phyloP scores from a whole-genome alignment of 2,113 vertebrate genomes.

The Vombatus ursinus region DNA sequence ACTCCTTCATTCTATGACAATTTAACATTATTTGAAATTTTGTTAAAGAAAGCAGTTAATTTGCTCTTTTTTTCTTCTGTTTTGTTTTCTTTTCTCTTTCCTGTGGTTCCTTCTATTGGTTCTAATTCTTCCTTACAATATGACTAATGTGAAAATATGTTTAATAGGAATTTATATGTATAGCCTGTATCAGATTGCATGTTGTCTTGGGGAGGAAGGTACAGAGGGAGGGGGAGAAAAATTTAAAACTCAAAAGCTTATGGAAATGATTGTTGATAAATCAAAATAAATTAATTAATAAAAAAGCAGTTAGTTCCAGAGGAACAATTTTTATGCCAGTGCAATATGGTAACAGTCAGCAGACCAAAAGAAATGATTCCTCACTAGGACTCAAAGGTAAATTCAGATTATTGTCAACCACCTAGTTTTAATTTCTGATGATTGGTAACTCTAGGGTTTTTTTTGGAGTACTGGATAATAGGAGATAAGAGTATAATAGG shows the following conservation, averaged over 20 bases:
- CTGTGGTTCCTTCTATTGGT: too few relatives aligned
- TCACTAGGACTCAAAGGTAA: neutral
- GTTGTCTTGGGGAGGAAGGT: too few relatives aligned
- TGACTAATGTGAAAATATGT: too few relatives aligned
- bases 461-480: neutral
- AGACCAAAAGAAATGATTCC: neutral
- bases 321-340: neutral
- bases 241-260: too few relatives aligned
- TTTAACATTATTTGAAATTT: neutral
- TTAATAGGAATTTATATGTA: too few relatives aligned
- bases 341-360: neutral
- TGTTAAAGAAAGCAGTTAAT: neutral
- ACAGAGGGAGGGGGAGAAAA: too few relatives aligned
- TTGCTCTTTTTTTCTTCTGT: too few relatives aligned
- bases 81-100: too few relatives aligned
- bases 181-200: too few relatives aligned
- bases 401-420: neutral
- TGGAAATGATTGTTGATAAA: too few relatives aligned
- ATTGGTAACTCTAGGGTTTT: neutral
- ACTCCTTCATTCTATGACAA: neutral
- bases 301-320: neutral
- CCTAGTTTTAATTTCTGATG: neutral
- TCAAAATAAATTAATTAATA: too few relatives aligned
- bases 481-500: neutral
- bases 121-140: too few relatives aligned